Evolutionary conservation across 2,888 invertebrate genomes (phyloP), one percentile per base, ranked within the genome.

Genomic region (Lysandra coridon): DNA sequence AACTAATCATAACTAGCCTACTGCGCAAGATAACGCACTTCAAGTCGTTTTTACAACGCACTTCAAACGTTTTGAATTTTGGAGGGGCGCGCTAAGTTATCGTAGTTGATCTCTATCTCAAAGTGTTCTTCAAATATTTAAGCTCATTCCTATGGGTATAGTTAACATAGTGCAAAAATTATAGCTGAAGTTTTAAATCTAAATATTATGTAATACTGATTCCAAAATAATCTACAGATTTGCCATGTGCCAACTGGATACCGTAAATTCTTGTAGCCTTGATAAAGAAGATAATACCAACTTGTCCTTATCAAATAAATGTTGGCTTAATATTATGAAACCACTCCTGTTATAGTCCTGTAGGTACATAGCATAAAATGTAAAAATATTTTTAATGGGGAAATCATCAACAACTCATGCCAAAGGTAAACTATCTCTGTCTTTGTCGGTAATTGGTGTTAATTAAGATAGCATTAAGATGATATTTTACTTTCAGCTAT

Each of bases 341-440:
- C 12, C 12, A 23, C 64, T 64, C 64, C 64, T 23, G 23, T 23
- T 23, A 23, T 23, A 23, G 23, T 23, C 23, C 23, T 30, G 30
- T 30, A 23, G 64, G 30, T 30, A 12, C 64, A 64, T 64, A 64
- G 30, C 60, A 64, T 64, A 10, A 12, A 3, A 64, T 69, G 33
- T 33, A 33, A 64, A 30, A 64, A 1, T 33, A 69, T 14, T 33
- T 69, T 78, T 53, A 7, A 49, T 73, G 33, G 49, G 74, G n/a
- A 74, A 74, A 44, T 17, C 14, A 14, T 40, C 44, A 23, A 74
- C 80, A 78, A 84, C 84, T 85, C 85, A 84, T 85, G 85, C 88
- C 88, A 88, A 88, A 88, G 87, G 85, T 83, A 81, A 53, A 80
- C 82, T 83, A 86, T 86, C 86, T 85, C 87, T 82, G 81, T 81